Evolutionary conservation across 2,888 invertebrate genomes (phyloP), one percentile per base, ranked within the genome.

Genomic region (Omphaloscelis lunosa): DNA sequence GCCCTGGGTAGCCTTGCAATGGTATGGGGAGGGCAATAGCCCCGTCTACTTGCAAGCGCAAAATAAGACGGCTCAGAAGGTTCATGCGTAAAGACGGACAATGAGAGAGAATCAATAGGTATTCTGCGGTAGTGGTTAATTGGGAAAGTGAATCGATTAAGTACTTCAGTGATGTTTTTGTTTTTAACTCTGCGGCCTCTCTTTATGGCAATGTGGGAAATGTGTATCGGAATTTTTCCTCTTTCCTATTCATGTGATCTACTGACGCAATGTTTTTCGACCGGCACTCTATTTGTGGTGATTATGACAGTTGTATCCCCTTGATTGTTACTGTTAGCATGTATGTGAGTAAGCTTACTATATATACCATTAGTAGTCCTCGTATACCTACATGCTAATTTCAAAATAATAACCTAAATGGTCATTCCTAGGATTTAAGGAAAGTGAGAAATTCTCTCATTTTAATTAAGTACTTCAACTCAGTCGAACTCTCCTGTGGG

Each of bases 1-100:
- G 95, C 96, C 95, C 97, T 97, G 97, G 95, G 95, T 95, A 96
- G 96, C 97, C 97, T 96, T 97, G 96, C 97, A 97, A 93, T 96
- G 96, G 96, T 93, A 93, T 96, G 97, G 95, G 97, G 96, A 96
- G 97, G 96, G 96, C 97, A 96, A 95, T 96, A 95, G 93, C 96
- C 97, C 93, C 95, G 95, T 92, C 95, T 87, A 87, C 87, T 95
- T 95, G 91, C 91, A 92, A 90, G 91, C 80, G 59, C 58, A 51
- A 61, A 75, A 75, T 71, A 80, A 71, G 39, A 70, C 88, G 91
- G 51, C 51, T 45, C 93, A 92, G 93, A 89, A 88, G 90, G 83
- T 58, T 48, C 67, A 72, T n/a, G 5, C n/a, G 2, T 34, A 12
- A 45, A 63, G 27, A 70, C 51, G 12, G 20, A 63, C 27, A 59